Conservation (phyloP, 2,113 vertebrate genomes). For the Thomomys bottae region DNA sequence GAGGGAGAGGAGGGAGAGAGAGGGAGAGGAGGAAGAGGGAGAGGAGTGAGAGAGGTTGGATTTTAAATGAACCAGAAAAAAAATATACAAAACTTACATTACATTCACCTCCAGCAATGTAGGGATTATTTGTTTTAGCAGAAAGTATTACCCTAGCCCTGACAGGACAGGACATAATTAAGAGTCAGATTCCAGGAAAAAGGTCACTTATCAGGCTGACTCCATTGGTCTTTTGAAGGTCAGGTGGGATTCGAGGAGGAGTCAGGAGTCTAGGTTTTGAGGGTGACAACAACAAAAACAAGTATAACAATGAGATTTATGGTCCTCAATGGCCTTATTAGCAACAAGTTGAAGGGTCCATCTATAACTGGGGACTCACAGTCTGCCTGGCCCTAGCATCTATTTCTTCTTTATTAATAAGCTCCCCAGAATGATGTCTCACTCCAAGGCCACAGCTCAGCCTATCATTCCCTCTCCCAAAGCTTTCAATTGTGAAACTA, state of each 20-base stretch:
- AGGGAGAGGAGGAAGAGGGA: no score
- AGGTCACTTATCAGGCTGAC: not conserved
- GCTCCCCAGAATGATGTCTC: not conserved
- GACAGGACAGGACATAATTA: not conserved
- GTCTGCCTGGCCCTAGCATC: not conserved
- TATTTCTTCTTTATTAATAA: not conserved
- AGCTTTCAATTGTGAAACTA: not conserved
- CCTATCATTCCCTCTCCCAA: not conserved
- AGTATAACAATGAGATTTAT: not conserved
- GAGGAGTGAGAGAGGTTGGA: not conserved
- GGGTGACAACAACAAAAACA: no score
- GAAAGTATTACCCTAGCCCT: not conserved
- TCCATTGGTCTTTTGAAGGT: not conserved
- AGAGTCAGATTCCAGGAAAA: not conserved
- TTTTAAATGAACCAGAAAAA: conserved; percentile 19
- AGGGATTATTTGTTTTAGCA: not conserved
- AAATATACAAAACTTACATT: not conserved
- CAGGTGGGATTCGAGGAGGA: not conserved
- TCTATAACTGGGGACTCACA: not conserved
- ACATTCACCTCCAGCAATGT: not conserved
- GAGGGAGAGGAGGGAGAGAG: no score
- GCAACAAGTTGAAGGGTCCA: not conserved
- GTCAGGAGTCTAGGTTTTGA: not conserved
- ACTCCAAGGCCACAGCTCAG: not conserved
- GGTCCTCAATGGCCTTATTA: not conserved